These are phyloP conservation scores for Sinocyclocheilus rhinocerous DNA, from an alignment of 2,113 vertebrate genomes.

Conservation along the genomic window DNA sequence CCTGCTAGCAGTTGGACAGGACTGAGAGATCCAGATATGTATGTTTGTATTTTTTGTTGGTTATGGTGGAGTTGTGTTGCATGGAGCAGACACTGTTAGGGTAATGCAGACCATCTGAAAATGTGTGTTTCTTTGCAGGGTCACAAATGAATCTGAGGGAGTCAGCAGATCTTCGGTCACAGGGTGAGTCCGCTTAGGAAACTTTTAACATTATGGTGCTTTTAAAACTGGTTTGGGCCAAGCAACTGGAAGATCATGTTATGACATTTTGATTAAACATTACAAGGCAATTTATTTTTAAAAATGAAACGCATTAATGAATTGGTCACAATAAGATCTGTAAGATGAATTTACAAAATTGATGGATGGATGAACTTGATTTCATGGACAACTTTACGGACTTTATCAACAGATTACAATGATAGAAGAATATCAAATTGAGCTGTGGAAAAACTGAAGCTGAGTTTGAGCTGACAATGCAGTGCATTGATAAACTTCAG, in stretches of 20 bases:
- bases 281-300: background rate
- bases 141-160: constrained; percentile 98
- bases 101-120: constrained; percentile 3
- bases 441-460: background rate
- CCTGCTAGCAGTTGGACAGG: background rate
- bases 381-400: background rate
- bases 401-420: background rate
- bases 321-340: too few species aligned
- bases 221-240: background rate
- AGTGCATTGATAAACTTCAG: too few species aligned
- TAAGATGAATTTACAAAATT: too few species aligned
- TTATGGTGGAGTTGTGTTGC: constrained; percentile 34
- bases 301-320: too few species aligned
- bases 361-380: too few species aligned
- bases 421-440: background rate
- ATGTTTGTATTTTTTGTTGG: background rate
- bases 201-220: background rate
- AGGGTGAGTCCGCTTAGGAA: constrained; percentile 75
- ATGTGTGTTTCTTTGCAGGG: constrained; percentile 73
- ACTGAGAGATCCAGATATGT: background rate
- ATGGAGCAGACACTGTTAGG: background rate
- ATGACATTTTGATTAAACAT: background rate
- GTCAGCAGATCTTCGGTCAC: constrained; percentile 95
- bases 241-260: background rate
- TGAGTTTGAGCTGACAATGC: too few species aligned